phyloP scores from a whole-genome alignment of 2,113 vertebrate species.

The Strix aluco region DNA sequence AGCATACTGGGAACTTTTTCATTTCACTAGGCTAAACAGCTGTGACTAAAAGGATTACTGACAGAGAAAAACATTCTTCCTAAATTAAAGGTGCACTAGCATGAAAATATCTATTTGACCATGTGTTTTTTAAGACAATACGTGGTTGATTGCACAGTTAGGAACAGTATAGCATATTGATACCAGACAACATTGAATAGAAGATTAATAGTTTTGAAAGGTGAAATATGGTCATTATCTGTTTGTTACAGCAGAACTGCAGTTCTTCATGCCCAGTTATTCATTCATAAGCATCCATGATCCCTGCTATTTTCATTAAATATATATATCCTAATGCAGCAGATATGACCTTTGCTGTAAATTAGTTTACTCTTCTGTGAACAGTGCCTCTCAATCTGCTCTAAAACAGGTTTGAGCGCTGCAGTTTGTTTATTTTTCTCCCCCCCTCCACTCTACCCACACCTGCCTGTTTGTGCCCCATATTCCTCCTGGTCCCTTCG shows the following conservation, averaged over 20 bases:
- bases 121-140: neutral
- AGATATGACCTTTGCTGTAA: neutral
- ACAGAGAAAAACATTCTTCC: constrained; percentile 4
- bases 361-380: neutral
- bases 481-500: neutral
- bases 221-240: neutral
- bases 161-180: neutral
- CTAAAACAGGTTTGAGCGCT: neutral
- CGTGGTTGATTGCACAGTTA: neutral
- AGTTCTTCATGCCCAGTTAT: neutral
- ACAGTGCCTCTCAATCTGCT: neutral
- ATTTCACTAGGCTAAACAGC: constrained; percentile 49
- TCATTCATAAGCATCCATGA: neutral
- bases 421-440: neutral
- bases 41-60: constrained; percentile 56
- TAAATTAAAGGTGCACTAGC: neutral
- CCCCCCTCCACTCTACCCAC: neutral
- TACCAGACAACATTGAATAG: neutral
- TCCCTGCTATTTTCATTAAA: neutral
- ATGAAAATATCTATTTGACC: neutral
- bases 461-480: neutral
- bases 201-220: neutral
- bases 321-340: neutral
- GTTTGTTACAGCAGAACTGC: neutral
- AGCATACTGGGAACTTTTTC: constrained; percentile 37